Base-by-base conservation (phyloP, 2,113 vertebrate species). In the Electrona antarctica region DNA sequence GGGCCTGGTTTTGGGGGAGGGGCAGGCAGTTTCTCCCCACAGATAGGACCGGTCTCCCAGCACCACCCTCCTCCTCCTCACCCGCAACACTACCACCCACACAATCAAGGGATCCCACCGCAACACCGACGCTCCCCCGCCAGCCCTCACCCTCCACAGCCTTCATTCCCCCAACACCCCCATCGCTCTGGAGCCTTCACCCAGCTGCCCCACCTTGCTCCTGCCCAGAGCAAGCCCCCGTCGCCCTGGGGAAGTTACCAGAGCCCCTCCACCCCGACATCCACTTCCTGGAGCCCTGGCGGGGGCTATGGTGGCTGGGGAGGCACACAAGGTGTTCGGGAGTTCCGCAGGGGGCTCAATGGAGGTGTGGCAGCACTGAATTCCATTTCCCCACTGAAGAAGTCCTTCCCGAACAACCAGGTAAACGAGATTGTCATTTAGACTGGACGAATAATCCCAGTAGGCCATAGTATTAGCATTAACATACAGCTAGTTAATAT, bases 221-320 rank as follows among this genome's bases (percentile, higher is more conserved):
- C 96, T 85, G 95, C 96, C 90, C 95, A 98, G 74, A 98, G 92
- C 92, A 99, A 99, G 85, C 95, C 96, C 55, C 96, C 97, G 11
- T 99, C 97, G 76, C 97, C 97, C 0, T 99, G 98, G 97, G 98
- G 96, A 90, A 98, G 94, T 93, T 98, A 98, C 92, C 98, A 98
- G 95, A 99, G 96, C 79, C 95, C 96, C 72, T 97, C 98, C 49
- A 98, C 95, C 51, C 95, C 97, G 1, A 97, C 97, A 71, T 96
- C 96, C 81, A 98, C 96, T 54, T 98, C 97, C 80, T 98, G 98
- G 94, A 97, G 96, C 13, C 95, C 96, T 52, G 95, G 96, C 6
- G 96, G 96, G 47, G 95, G 96, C 7, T 98, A 98, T 0, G 95
- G 96, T 21, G 95, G 97, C 78, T 99, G 98, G 98, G 96, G 97